Base-by-base conservation (phyloP, 2,797 vertebrate species). In the Pseudomugil gertrudae region DNA sequence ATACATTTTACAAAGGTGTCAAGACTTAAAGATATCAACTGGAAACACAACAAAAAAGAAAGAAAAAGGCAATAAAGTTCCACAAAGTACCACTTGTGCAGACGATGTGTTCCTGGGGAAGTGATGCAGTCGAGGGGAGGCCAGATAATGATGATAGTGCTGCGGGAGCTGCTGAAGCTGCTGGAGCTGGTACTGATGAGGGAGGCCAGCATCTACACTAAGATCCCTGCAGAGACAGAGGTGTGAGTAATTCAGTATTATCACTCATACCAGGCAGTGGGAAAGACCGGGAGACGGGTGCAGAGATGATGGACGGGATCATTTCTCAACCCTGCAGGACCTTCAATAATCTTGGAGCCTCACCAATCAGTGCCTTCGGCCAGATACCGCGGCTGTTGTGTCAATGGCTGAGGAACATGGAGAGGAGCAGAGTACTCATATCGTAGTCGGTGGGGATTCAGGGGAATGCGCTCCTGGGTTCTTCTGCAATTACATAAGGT, bases 311-410 rank as follows among this genome's bases (percentile, higher is more conserved):
- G 17, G 55, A 14, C 0, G 0, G 57, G 45, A 69, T 68, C 2
- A 33, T 79, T 74, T 71, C 52, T 57, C 47, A 17, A 24, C 70
- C 78, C 69, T n/a, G 4, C 38, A 10, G 59, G 74, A 72, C 57
- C 35, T 77, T 57, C 1, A 11, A 71, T 77, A 51, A 82, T 63
- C 33, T 69, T 45, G 0, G 51, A 33, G 63, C 93, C 96, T 96
- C 91, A 99, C 98, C 98, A 99, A 89, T 98, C 97, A 0, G 97
- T 98, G 90, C 98, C 98, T 92, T 99, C 97, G 5, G 97, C 96
- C 93, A 98, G 78, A 74, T 99, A 99, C 74, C 98, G 95, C 8
- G 95, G 96, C 93, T 97, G 97, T 79, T 94, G 92, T 0, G 92
- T 92, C 74, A 96, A 89, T 36, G 95, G 93, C 69, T 95, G 95